Base-by-base conservation (phyloP, 1,140 invertebrate species). In the Globodera rostochiensis region DNA sequence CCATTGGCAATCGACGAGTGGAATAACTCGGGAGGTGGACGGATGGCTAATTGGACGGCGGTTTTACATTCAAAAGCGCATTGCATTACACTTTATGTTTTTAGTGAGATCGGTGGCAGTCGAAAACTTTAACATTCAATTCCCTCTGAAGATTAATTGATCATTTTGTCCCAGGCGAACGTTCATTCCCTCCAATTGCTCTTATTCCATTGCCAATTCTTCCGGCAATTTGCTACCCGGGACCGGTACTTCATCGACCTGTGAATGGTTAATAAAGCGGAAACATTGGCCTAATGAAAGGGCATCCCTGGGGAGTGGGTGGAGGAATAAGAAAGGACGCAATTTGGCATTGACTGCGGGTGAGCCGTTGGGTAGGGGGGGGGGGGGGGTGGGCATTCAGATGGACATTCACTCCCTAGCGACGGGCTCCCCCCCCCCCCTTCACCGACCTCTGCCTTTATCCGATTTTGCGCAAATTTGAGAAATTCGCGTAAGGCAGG, bases 201-300 rank as follows among this genome's bases (percentile, higher is more conserved):
- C 57, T 15, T 60, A 60, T 19, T 60, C 11, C 15, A 60, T 19
- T 19, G 57, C 57, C 15, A 19, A 60, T 15, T 60, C 50, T 60
- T 19, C 57, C 57, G 57, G 57, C 15, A 60, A 60, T 60, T 60
- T 60, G 57, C 15, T 60, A 11, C 50, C 11, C 15, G 57, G 11
- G 3, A 36, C 25, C 25, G 25, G 25, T 36, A 36, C 11, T 36
- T 8, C 25, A 25, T 1, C 25, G 69, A 71, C 69, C 69, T 71
- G 69, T 47, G 69, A 71, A 71, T 71, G 69, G 69, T 47, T 71
- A 71, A 71, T 71, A 47, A 71, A 71, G 69, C 69, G 69, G 69
- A 71, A 71, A 71, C 69, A 71, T 47, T 36, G 69, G 69, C 69
- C 69, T 71, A 71, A 71, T 71, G 69, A 71, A 71, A 71, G 69